These are phyloP conservation scores for Malthinus flaveolus DNA, from an alignment of 2,888 invertebrate species.

Conservation along the genomic window DNA sequence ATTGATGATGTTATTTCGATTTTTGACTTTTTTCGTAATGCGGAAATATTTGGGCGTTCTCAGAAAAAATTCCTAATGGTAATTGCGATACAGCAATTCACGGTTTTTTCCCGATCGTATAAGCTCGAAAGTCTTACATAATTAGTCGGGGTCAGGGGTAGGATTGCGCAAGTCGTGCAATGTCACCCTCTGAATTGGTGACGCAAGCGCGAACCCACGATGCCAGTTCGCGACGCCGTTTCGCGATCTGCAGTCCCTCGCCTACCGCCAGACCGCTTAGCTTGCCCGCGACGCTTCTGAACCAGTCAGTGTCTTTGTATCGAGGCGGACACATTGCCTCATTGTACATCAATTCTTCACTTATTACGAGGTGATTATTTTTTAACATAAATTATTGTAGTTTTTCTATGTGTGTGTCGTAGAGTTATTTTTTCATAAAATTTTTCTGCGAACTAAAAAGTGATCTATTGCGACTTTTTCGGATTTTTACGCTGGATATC, in stretches of 20 bases:
- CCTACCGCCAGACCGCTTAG: constrained; percentile 57
- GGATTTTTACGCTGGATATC: constrained; percentile 14
- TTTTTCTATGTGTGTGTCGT: constrained; percentile 21
- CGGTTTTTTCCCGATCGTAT: constrained; percentile 30
- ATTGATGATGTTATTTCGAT: no score
- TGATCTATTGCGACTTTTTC: constrained; percentile 12
- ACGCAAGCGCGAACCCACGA: constrained; percentile 39
- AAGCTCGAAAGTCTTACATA: constrained; percentile 31
- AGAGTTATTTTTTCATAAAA: constrained; percentile 4
- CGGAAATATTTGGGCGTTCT: constrained; percentile 2
- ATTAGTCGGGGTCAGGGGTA: constrained; percentile 36
- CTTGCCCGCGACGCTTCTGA: constrained; percentile 55
- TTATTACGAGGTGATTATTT: constrained; percentile 32
- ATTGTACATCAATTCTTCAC: constrained; percentile 27
- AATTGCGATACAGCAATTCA: constrained; percentile 23
- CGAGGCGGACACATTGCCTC: constrained; percentile 50
- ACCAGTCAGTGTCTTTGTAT: constrained; percentile 54
- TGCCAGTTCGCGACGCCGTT: constrained; percentile 50
- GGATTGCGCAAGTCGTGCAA: constrained; percentile 49
- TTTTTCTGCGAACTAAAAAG: neutral
- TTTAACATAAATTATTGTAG: constrained; percentile 25
- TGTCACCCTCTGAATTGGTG: constrained; percentile 33
- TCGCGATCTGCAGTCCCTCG: constrained; percentile 56
- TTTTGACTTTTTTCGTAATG: no score
- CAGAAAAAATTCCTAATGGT: constrained; percentile 24